Conservation (phyloP, 2,888 invertebrate species). For the Tillus elongatus region DNA sequence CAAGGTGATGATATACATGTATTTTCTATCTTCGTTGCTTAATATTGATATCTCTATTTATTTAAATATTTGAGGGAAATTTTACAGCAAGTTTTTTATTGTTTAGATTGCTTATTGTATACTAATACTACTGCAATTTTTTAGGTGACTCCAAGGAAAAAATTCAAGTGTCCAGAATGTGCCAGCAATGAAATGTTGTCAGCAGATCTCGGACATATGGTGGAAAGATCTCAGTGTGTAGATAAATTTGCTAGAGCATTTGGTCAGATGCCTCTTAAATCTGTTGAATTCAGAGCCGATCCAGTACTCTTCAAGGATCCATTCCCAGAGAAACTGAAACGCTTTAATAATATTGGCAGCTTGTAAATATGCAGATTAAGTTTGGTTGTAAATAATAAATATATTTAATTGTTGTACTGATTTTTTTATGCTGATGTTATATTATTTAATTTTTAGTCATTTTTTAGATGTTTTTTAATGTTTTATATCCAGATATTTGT, state of each 20-base stretch:
- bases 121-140: too few species aligned
- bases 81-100: too few species aligned
- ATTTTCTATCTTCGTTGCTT: too few species aligned
- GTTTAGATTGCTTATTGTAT: too few species aligned
- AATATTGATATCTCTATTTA: too few species aligned
- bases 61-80: too few species aligned
- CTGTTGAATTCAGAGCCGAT: conserved; percentile 90
- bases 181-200: conserved; percentile 90
- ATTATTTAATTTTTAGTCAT: too few species aligned
- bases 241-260: conserved; percentile 66
- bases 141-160: conserved; percentile 87
- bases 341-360: conserved; percentile 83
- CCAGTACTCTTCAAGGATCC: conserved; percentile 85
- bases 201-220: conserved; percentile 86
- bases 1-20: too few species aligned
- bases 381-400: conserved; percentile 9
- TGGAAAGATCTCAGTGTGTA: conserved; percentile 84
- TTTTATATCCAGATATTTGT: too few species aligned
- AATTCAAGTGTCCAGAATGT: conserved; percentile 95
- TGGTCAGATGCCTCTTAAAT: conserved; percentile 77
- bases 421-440: too few species aligned
- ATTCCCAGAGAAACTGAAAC: conserved; percentile 75
- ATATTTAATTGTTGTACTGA: neutral
- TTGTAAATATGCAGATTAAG: conserved; percentile 61
- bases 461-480: too few species aligned